phyloP scores from a whole-genome alignment of 2,797 vertebrate genomes.

The Gastrophryne carolinensis region DNA sequence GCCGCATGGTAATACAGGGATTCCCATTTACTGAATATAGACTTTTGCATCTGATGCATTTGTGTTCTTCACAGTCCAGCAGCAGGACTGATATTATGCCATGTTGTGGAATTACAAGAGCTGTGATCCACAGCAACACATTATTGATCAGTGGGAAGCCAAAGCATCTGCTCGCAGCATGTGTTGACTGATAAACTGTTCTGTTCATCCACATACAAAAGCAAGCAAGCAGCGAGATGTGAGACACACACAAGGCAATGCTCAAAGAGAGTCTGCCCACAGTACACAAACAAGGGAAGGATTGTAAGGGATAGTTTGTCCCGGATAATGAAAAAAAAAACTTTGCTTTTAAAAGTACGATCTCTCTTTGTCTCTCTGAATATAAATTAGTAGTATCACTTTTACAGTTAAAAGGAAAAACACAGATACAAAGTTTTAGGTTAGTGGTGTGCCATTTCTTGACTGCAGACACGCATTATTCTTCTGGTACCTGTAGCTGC shows the following conservation, averaged over 20 bases:
- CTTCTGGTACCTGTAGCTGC: too few species aligned
- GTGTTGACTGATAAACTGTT: conserved; percentile 22
- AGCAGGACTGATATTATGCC: neutral
- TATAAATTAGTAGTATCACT: neutral
- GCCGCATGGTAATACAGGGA: neutral
- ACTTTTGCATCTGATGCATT: neutral
- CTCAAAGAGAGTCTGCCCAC: conserved; percentile 12
- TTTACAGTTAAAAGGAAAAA: neutral
- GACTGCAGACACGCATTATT: too few species aligned
- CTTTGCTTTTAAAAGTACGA: neutral
- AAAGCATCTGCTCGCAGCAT: conserved; percentile 27
- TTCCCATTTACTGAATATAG: conserved; percentile 1
- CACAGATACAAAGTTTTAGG: neutral
- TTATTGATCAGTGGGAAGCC: conserved; percentile 17
- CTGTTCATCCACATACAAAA: conserved; percentile 16
- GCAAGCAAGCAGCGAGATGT: conserved; percentile 19
- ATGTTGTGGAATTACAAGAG: neutral
- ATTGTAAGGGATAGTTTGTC: conserved; percentile 4
- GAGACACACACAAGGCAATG: conserved; percentile 1
- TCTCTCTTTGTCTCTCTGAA: neutral
- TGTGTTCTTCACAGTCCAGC: neutral
- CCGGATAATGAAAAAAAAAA: conserved; percentile 26
- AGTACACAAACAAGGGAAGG: conserved; percentile 23
- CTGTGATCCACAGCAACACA: neutral
- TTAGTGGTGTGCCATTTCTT: neutral